Evolutionary conservation across 1,140 invertebrate species (phyloP).

Genomic region (Dendrolimus kikuchii): DNA sequence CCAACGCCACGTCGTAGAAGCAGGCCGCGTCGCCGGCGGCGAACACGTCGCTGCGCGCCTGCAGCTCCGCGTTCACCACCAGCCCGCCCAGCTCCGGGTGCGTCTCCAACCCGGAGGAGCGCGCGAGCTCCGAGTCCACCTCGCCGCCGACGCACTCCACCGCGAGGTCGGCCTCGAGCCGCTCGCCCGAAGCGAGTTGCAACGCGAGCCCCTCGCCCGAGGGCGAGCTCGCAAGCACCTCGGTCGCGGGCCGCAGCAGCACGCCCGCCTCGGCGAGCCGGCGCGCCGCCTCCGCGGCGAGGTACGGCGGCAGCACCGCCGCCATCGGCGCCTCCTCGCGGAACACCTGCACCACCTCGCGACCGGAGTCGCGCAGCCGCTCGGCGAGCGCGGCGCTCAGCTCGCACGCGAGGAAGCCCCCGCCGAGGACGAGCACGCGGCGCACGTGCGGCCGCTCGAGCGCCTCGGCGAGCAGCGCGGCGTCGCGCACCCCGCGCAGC

Average conservation of each 20-base stretch:
- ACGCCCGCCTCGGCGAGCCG: slow-evolving; percentile 29
- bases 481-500: slow-evolving; percentile 19
- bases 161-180: slow-evolving; percentile 29
- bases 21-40: slow-evolving; percentile 79
- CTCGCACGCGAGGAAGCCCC: slow-evolving; percentile 35
- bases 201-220: slow-evolving; percentile 19
- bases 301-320: slow-evolving; percentile 34
- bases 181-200: slow-evolving; percentile 15
- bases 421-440: slow-evolving; percentile 21
- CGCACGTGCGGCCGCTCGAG: slow-evolving; percentile 17
- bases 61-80: slow-evolving; percentile 91
- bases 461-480: slow-evolving; percentile 16
- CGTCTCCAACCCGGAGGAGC: slow-evolving; percentile 85
- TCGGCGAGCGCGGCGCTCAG: slow-evolving; percentile 41
- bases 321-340: slow-evolving; percentile 33
- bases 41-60: slow-evolving; percentile 38
- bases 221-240: slow-evolving; percentile 16
- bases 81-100: slow-evolving; percentile 87
- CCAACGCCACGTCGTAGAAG: slow-evolving; percentile 75
- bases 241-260: slow-evolving; percentile 20
- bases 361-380: slow-evolving; percentile 12
- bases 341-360: slow-evolving; percentile 29
- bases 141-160: slow-evolving; percentile 39
- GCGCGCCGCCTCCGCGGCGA: slow-evolving; percentile 32
- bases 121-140: slow-evolving; percentile 83